phyloP scores from a whole-genome alignment of 2,888 invertebrate species.

The Phytoseiulus persimilis region DNA sequence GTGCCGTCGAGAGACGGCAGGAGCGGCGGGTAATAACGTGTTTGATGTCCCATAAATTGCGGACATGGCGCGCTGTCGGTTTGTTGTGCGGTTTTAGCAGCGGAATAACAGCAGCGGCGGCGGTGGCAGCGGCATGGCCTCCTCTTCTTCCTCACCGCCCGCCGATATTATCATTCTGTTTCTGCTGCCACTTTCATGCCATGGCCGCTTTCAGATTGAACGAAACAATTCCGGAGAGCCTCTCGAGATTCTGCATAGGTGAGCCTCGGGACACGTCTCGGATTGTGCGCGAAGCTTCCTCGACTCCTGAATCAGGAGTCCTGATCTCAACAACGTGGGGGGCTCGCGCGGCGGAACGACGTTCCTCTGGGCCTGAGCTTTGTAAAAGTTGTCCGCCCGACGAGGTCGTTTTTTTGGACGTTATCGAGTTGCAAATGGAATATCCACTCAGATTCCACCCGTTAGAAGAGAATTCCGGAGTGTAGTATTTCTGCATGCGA shows the following conservation, averaged over 20 bases:
- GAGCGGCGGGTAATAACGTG: not conserved
- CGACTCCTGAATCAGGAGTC: too few relatives aligned
- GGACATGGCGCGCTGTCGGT: not conserved
- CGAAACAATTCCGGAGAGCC: not conserved
- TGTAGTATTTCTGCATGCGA: too few relatives aligned
- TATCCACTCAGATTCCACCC: too few relatives aligned
- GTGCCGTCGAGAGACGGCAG: not conserved
- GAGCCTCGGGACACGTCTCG: not conserved
- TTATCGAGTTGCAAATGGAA: too few relatives aligned
- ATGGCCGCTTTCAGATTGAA: not conserved
- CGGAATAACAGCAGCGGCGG: not conserved
- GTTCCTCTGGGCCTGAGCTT: too few relatives aligned
- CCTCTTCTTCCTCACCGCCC: not conserved
- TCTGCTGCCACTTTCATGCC: not conserved
- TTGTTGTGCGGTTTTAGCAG: not conserved
- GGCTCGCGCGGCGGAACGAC: too few relatives aligned
- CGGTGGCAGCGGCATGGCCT: not conserved
- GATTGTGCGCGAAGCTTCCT: not conserved
- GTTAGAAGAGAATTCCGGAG: too few relatives aligned
- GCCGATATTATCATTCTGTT: not conserved
- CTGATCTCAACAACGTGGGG: too few relatives aligned
- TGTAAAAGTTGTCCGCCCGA: too few relatives aligned
- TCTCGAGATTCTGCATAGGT: not conserved
- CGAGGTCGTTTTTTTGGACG: too few relatives aligned
- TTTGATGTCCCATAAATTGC: slow-evolving; percentile 5